Conservation (phyloP, 1,140 invertebrate species). For the Drosophila erecta region DNA sequence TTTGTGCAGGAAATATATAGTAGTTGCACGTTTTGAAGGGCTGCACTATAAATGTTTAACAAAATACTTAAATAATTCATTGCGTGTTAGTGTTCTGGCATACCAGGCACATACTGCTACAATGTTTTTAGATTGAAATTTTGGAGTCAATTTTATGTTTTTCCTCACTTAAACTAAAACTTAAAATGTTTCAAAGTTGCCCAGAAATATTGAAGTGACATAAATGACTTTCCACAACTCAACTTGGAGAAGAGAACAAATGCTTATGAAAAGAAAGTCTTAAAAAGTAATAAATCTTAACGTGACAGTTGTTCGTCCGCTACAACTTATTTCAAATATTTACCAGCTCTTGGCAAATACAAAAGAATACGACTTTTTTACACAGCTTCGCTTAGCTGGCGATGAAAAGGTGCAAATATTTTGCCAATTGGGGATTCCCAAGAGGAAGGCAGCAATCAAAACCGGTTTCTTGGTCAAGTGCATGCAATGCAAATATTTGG, state of each 20-base stretch:
- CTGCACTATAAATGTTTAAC: too few species aligned
- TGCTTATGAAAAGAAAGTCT: background rate
- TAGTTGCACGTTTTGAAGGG: too few species aligned
- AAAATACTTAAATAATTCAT: too few species aligned
- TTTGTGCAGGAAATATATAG: background rate
- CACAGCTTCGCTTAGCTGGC: slow-evolving; percentile 3
- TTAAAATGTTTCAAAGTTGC: too few species aligned
- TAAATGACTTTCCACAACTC: background rate
- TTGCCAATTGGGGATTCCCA: slow-evolving; percentile 9
- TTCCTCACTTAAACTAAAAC: too few species aligned
- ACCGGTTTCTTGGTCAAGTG: slow-evolving; percentile 40
- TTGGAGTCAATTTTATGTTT: too few species aligned
- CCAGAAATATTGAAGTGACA: background rate
- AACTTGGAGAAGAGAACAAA: background rate
- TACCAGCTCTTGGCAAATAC: slow-evolving; percentile 18
- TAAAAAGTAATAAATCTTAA: slow-evolving; percentile 7
- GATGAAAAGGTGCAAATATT: slow-evolving; percentile 11
- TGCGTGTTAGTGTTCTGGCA: too few species aligned
- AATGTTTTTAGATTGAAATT: too few species aligned
- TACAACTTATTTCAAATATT: slow-evolving; percentile 12
- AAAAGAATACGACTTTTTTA: slow-evolving; percentile 3
- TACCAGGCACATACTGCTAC: too few species aligned
- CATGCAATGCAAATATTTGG: slow-evolving; percentile 44
- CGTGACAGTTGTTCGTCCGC: slow-evolving; percentile 5
- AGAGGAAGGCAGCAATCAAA: slow-evolving; percentile 6